Base-by-base conservation (phyloP, 2,113 vertebrate species). In the Oryzias woworae region DNA sequence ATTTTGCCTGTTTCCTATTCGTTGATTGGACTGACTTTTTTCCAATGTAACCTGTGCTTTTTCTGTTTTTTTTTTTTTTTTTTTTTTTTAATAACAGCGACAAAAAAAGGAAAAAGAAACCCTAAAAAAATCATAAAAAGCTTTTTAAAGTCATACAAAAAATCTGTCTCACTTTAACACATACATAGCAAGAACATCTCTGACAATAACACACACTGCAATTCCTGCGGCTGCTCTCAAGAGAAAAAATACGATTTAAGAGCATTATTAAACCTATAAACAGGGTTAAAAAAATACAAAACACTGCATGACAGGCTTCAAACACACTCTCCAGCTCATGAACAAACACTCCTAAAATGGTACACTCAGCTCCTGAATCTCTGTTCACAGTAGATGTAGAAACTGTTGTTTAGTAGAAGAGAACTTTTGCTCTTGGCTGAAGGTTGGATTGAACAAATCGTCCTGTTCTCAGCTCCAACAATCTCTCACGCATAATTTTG, bases 1-100 rank as follows among this genome's bases (percentile, higher is more conserved):
- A 84, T 80, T 20, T 87, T 86, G 87, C 89, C 84, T 84, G 90
- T 90, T 91, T 91, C 83, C 46, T 90, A 91, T 85, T 85, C 88
- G 87, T 89, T 88, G 85, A 90, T 87, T 87, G 89, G 90, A 92
- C 87, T 90, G 87, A 89, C 82, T 87, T 78, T 91, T 90, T 82
- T 36, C 36, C 77, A 85, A 89, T 82, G 83, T 90, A 90, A 82
- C 85, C 81, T 89, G 83, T 91, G 85, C 75, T 85, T 86, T 83
- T 85, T 89, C 69, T 88, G 79, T 88, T 84, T 85, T 36, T 85
- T 83, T 85, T 89, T 68, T 88, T 81, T 88, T 84, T 85, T 36
- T 85, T 83, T 85, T 89, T 68, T 88, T 81, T 88, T 20, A 1
- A 20, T 20, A 87, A 91, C 78, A 71, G 84, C 78, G 18, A 82